phyloP scores from a whole-genome alignment of 2,113 vertebrate species.

The Xenopus tropicalis region UCB_Xtro_10.0 CM004450.2:77048001-77048500 shows the following conservation, averaged over 20 bases:
- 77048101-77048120: no score
- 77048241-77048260: slow-evolving; percentile 1
- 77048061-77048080: no score
- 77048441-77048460: no score
- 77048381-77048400: not conserved
- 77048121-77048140: no score
- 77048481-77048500: not conserved
- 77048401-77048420: slow-evolving; percentile 19
- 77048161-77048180: not conserved
- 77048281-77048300: not conserved
- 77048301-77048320: not conserved
- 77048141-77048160: no score
- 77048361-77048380: not conserved
- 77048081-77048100: no score
- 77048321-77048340: not conserved
- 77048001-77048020: no score
- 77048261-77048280: not conserved
- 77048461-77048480: no score
- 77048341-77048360: not conserved
- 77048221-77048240: not conserved
- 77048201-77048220: not conserved
- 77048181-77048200: no score
- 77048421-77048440: slow-evolving; percentile 21
- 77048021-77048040: no score
- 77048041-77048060: no score